Base-by-base conservation (phyloP, 1,140 invertebrate species). In the Eriocheir sinensis region DNA sequence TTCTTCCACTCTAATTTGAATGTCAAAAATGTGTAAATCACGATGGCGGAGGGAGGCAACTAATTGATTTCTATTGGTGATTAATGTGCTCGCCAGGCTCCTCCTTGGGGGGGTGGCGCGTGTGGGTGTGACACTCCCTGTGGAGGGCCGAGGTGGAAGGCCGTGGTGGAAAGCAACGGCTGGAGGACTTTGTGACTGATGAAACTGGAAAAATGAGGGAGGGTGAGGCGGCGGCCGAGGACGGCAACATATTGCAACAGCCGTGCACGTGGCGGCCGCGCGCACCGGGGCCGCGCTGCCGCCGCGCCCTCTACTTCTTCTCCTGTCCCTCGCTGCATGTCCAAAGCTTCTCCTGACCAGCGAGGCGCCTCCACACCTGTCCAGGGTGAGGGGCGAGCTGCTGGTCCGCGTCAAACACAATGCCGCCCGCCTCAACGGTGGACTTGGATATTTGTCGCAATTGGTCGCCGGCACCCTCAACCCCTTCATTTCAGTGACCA, bases 1-100 rank as follows among this genome's bases (percentile, higher is more conserved):
- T 94, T 94, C 83, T 91, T 81, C 72, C 80, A 34, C 88, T 94
- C 79, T 94, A 94, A 94, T 94, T 94, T 94, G 90, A 94, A 94
- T 94, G 93, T 94, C 93, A 94, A 85, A 94, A 94, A 94, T 94
- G 93, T 90, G 93, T 94, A 94, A 91, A 94, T 94, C 93, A 94
- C 89, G 86, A 89, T 60, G 85, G 93, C 44, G 93, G 85, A 38
- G 41, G 40, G 53, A 88, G 60, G 40, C 40, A 72, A 34, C 92
- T 93, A 93, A 93, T 93, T 93, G 92, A 86, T 93, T 93, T 79
- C 85, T 88, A 86, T 86, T 17, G 53, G n/a, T 93, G 21, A 41
- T 88, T 79, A 72, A 90, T 72, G 3, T 72, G 32, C 21, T 72
- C 60, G 38, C 8, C 0, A 3, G 9, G 6, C 86, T 89, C 86